Base-by-base conservation (phyloP, 2,797 vertebrate genomes). In the Sternotherus odoratus region DNA sequence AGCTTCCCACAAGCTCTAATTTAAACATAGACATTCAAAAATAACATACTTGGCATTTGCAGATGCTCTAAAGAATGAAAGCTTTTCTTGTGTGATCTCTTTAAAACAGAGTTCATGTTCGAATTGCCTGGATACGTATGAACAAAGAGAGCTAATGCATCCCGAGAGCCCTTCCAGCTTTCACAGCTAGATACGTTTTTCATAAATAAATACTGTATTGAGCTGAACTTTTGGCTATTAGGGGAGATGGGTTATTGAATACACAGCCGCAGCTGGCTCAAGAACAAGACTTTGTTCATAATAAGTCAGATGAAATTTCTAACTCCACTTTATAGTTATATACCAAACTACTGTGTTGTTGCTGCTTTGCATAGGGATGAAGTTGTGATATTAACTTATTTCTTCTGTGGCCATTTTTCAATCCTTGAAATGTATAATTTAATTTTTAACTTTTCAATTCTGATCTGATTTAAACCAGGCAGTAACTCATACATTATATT, bases 11-110 rank as follows among this genome's bases (percentile, higher is more conserved):
- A 93, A 95, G 33, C 26, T 83, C 28, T 88, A 87, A 93, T 94
- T 92, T 88, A 93, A 95, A 91, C 46, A 81, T 11, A 84, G 39
- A 16, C 63, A 82, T 92, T 83, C 16, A 95, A 95, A 97, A 95
- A 72, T 82, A 91, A 17, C 7, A 19, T 81, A 11, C 16, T 33
- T 93, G 28, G 21, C 82, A 83, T 91, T 96, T 96, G 66, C 43
- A 89, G 54, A 54, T 82, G 50, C 46, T 95, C n/a, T 90, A 79
- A 95, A 75, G 66, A 97, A 43, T 91, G 13, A 93, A 92, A 91
- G 26, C 6, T 92, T 96, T 96, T 93, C 12, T 53, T 89, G 24
- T 94, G 63, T 92, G 85, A 90, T 93, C 33, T 82, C 83, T 82
- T 95, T 91, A 88, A 92, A 91, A 79, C 21, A 83, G 26, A 92